Evolutionary conservation across 2,113 vertebrate species (phyloP).

Genomic region (Noturus placidus): DNA sequence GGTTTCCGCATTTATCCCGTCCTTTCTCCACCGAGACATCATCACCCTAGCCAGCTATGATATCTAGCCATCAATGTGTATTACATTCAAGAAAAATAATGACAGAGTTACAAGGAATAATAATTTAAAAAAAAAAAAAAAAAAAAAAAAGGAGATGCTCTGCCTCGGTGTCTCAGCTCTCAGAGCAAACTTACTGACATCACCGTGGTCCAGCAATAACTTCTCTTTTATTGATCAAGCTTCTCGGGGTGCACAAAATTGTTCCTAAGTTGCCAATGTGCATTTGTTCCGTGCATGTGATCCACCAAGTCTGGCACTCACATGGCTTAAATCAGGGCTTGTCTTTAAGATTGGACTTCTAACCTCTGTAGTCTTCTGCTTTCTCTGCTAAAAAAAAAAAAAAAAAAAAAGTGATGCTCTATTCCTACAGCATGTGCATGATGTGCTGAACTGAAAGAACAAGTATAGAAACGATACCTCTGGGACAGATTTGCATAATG

Average conservation of each 20-base stretch:
- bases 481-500: too few relatives aligned
- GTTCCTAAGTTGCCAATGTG: slow-evolving; percentile 45
- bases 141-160: not conserved
- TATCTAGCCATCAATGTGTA: slow-evolving; percentile 62
- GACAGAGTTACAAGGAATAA: slow-evolving; percentile 38
- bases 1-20: slow-evolving; percentile 61
- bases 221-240: slow-evolving; percentile 52
- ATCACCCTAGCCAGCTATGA: slow-evolving; percentile 68
- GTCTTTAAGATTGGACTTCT: not conserved
- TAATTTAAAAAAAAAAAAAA: too few relatives aligned
- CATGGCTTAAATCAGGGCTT: not conserved
- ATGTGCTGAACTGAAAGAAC: not conserved
- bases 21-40: slow-evolving; percentile 72
- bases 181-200: slow-evolving; percentile 47
- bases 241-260: slow-evolving; percentile 13
- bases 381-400: not conserved
- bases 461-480: not conserved
- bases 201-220: slow-evolving; percentile 37
- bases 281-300: too few relatives aligned
- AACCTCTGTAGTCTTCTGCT: slow-evolving; percentile 4
- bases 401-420: slow-evolving; percentile 24
- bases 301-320: not conserved
- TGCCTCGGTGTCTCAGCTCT: slow-evolving; percentile 20
- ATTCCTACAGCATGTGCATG: not conserved
- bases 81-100: slow-evolving; percentile 57